phyloP scores from a whole-genome alignment of 2,797 vertebrate species.

The Mareca strepera region DNA sequence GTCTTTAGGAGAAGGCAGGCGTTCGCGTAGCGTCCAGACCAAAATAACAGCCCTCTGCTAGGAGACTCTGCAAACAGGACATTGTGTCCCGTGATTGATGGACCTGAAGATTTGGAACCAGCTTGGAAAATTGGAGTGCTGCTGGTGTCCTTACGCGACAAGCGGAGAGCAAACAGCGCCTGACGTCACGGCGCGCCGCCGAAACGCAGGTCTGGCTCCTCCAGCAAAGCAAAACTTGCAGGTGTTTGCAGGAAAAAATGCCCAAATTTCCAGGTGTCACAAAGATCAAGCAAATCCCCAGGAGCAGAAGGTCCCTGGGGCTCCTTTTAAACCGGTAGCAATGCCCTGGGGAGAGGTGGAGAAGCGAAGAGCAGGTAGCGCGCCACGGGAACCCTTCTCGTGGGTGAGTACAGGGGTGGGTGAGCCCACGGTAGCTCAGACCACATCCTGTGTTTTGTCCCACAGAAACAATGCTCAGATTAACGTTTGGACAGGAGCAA shows the following conservation, averaged over 20 bases:
- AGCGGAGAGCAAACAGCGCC: neutral
- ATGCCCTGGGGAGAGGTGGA: neutral
- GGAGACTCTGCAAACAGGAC: neutral
- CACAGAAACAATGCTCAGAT: neutral
- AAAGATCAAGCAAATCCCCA: neutral
- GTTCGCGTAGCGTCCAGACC: neutral
- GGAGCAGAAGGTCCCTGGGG: neutral
- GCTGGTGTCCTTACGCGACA: fast-evolving
- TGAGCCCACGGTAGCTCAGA: neutral
- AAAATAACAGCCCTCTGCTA: neutral
- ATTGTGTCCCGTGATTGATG: fast-evolving
- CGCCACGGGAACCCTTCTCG: fast-evolving
- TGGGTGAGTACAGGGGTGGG: fast-evolving
- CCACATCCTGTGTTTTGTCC: neutral
- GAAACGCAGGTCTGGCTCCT: too few species aligned
- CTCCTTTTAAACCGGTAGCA: neutral
- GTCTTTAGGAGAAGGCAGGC: neutral
- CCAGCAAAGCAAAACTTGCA: neutral
- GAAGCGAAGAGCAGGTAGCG: fast-evolving
- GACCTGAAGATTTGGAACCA: neutral
- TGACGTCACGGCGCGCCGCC: neutral
- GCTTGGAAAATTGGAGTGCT: neutral
- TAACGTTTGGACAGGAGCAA: too few species aligned
- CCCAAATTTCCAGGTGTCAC: neutral
- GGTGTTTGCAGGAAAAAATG: fast-evolving